Evolutionary conservation across 2,113 vertebrate genomes (phyloP).

Genomic region (Syngnathus scovelli): DNA sequence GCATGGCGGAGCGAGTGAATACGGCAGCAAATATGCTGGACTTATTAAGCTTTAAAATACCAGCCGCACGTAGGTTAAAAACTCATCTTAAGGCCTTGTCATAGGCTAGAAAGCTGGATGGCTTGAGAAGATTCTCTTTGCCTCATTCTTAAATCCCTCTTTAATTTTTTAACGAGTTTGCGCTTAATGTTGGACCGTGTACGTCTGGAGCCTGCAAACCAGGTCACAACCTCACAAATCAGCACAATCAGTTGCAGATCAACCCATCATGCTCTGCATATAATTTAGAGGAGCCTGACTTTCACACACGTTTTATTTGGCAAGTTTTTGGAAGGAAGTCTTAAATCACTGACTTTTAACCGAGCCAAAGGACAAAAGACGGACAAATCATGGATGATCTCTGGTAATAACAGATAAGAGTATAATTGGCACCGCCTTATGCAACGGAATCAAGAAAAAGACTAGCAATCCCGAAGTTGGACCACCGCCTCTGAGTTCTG

Average conservation of each 20-base stretch:
- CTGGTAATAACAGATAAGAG: conserved; percentile 45
- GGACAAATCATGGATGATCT: conserved; percentile 22
- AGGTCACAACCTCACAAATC: conserved; percentile 22
- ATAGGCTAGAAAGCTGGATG: no score
- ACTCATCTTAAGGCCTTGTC: background rate
- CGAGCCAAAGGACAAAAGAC: conserved; percentile 31
- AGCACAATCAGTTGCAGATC: conserved; percentile 31
- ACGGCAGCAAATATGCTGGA: background rate
- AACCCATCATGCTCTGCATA: conserved; percentile 8
- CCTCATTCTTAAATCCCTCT: no score
- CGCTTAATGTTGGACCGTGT: no score
- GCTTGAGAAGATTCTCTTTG: no score
- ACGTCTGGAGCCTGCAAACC: conserved; percentile 7
- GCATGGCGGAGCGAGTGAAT: background rate
- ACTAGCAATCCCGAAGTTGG: conserved; percentile 15
- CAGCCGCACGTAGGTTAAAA: background rate
- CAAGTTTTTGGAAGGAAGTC: background rate
- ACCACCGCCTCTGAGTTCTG: background rate
- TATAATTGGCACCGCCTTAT: no score
- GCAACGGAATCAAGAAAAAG: background rate
- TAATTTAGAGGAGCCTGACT: background rate
- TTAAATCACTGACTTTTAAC: conserved; percentile 19
- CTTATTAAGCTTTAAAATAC: background rate
- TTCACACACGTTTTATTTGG: background rate
- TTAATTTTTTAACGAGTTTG: no score